Evolutionary conservation across 2,888 invertebrate species (phyloP), one percentile per base, ranked within the genome.

Genomic region (Leptothorax acervorum): DNA sequence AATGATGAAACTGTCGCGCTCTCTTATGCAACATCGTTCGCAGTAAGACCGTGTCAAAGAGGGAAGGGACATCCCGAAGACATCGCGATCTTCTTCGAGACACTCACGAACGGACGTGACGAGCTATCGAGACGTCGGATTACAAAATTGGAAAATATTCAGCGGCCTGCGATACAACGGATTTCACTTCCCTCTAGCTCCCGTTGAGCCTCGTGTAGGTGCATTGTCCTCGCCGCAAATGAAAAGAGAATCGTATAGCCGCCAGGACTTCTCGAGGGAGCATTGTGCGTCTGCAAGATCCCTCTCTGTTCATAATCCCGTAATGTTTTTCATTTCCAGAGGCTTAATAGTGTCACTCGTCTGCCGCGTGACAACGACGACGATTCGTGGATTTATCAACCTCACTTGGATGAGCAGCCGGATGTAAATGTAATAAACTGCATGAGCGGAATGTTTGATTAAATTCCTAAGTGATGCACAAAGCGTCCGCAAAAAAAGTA

Each of bases 91-190:
- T 5, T 39, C 48, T 23, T 53, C 53, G 57, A 66, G 55, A 60
- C 23, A 63, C 51, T 62, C 48, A 45, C 18, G 66, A 65, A 23
- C 51, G 65, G 70, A 89, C 89, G 90, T 90, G 90, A 84, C 74
- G 82, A 65, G 60, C 82, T 89, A 88, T 66, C 82, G 70, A n/a
- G 65, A 45, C 60, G 63, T 39, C 60, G 85, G 87, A 86, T 90
- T 90, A 90, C 62, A 57, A 71, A 55, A 71, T 23, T 76, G 62
- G 68, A 55, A 73, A 81, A 73, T 65, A 70, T 83, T 63, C 66
- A 60, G 45, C 28, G 63, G 85, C 35, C 35, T 82, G 42, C 35
- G 84, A 83, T 84, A 23, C 70, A 85, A 86, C 74, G 62, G 53
- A 82, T 65, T 57, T 45, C 39, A 35, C 55, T 62, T 63, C 81